phyloP scores from a whole-genome alignment of 2,113 vertebrate genomes.

The Gymnorhina tibicen region DNA sequence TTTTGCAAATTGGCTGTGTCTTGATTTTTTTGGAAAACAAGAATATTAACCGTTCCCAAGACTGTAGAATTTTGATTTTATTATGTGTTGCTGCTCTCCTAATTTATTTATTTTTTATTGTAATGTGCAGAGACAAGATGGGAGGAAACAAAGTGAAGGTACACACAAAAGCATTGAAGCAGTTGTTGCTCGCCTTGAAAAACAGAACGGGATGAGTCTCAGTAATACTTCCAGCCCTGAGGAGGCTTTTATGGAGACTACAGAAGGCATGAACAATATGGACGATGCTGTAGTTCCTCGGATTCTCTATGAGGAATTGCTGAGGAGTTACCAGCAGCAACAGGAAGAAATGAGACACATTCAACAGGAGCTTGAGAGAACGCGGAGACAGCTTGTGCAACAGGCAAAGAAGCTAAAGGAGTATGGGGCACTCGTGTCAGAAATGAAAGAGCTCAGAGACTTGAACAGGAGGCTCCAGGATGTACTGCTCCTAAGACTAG shows the following conservation, averaged over 20 bases:
- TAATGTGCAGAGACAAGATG: slow-evolving; percentile 77
- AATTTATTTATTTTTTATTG: slow-evolving; percentile 30
- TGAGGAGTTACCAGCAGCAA: slow-evolving; percentile 95
- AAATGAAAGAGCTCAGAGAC: slow-evolving; percentile 98
- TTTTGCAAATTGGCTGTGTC: neutral
- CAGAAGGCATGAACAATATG: slow-evolving; percentile 73
- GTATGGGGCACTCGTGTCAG: slow-evolving; percentile 91
- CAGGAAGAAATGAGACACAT: slow-evolving; percentile 96
- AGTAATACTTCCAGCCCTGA: slow-evolving; percentile 73
- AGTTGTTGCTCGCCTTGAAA: slow-evolving; percentile 92
- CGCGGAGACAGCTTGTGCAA: slow-evolving; percentile 93
- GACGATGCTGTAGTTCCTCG: slow-evolving; percentile 87
- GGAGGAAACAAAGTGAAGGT: slow-evolving; percentile 78
- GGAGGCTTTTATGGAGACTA: slow-evolving; percentile 76
- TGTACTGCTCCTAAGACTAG: slow-evolving; percentile 93
- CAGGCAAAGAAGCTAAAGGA: slow-evolving; percentile 99
- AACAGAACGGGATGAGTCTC: slow-evolving; percentile 80
- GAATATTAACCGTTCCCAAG: neutral
- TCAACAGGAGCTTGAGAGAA: slow-evolving; percentile 96
- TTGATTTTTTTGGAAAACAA: neutral
- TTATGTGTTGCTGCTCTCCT: neutral
- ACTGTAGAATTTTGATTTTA: neutral
- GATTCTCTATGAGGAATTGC: slow-evolving; percentile 93
- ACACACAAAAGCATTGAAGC: slow-evolving; percentile 93
- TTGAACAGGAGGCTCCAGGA: slow-evolving; percentile 98